These are phyloP conservation scores for Hydractinia echinata DNA, from an alignment of 30 jellyfish, hydroid and myxozoan genomes.

Conservation along the genomic window DNA sequence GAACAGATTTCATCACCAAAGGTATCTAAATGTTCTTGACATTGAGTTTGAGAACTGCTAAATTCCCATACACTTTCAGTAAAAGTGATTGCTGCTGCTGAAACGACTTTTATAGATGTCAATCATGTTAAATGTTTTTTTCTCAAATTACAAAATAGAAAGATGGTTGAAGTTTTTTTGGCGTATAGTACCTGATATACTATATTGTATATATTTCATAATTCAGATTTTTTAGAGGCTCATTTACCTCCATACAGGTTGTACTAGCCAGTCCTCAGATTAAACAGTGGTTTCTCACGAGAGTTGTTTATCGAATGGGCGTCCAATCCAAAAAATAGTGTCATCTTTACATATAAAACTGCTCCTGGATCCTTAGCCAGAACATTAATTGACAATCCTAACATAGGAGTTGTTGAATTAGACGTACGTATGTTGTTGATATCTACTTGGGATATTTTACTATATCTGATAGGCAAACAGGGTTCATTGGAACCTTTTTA, in stretches of 20 bases:
- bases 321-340: conserved; percentile 63
- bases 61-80: too few species aligned
- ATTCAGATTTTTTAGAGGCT: background rate
- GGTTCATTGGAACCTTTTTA: too few species aligned
- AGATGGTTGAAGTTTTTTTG: background rate
- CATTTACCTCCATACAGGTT: conserved; percentile 35
- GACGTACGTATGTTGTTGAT: conserved; percentile 31
- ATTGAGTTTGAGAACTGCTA: too few species aligned
- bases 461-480: too few species aligned
- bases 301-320: conserved; percentile 77
- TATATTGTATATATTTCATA: background rate
- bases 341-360: conserved; percentile 70
- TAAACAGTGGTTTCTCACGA: conserved; percentile 84
- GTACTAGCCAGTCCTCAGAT: conserved; percentile 87
- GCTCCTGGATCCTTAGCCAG: conserved; percentile 87
- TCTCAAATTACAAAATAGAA: too few species aligned
- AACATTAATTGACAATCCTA: conserved; percentile 72
- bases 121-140: too few species aligned
- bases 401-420: conserved; percentile 46
- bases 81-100: too few species aligned
- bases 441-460: too few species aligned
- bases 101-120: too few species aligned
- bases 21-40: conserved; percentile 18
- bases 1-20: conserved; percentile 83
- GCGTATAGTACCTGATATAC: background rate